These are phyloP conservation scores for Neoitamus cyanurus DNA, from an alignment of 2,888 invertebrate genomes.

Conservation along the genomic window DNA sequence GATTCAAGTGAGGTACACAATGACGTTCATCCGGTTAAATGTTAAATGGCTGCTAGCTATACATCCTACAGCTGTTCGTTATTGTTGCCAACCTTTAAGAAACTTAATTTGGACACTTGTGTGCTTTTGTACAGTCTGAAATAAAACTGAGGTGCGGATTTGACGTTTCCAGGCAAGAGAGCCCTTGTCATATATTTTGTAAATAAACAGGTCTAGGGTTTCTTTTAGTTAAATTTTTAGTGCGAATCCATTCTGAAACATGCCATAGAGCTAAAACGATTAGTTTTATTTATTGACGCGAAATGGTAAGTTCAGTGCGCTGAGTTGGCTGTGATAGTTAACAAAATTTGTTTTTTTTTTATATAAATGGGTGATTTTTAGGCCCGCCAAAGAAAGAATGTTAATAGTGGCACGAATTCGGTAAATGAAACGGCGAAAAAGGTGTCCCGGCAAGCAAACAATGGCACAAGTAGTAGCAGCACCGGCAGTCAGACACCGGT, in stretches of 20 bases:
- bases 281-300: not conserved
- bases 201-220: not conserved
- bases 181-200: not conserved
- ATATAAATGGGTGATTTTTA: not conserved
- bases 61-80: not conserved
- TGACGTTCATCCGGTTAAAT: too few species aligned
- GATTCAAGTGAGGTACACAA: too few species aligned
- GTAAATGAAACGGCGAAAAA: not conserved
- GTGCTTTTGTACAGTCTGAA: not conserved
- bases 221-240: not conserved
- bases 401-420: not conserved
- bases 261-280: not conserved
- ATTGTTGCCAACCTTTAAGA: not conserved
- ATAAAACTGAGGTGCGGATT: not conserved
- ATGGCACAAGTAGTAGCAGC: slow-evolving; percentile 64
- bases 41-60: too few species aligned
- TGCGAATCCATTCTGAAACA: not conserved
- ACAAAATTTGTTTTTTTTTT: not conserved
- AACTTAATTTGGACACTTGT: not conserved
- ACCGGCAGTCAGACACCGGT: slow-evolving; percentile 62
- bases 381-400: slow-evolving; percentile 49
- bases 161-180: not conserved
- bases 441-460: not conserved
- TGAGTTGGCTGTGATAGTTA: not conserved
- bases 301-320: not conserved